phyloP scores from a whole-genome alignment of 2,888 invertebrate genomes.

The Unio pictorum region DNA sequence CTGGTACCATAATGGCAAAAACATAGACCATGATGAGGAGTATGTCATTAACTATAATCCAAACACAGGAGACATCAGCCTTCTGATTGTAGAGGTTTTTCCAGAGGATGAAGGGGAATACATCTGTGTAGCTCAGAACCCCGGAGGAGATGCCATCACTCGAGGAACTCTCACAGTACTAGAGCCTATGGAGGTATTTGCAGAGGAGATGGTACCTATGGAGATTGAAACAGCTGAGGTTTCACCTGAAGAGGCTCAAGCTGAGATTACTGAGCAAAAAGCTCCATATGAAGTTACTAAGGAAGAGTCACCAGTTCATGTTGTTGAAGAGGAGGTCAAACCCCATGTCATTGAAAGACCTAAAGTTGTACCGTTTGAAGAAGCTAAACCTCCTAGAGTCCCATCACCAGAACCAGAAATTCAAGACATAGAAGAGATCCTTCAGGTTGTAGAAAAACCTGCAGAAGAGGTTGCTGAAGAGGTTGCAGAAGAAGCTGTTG shows the following conservation, averaged over 20 bases:
- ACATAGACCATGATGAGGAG: constrained; percentile 70
- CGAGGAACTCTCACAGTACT: constrained; percentile 66
- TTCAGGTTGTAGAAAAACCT: constrained; percentile 12
- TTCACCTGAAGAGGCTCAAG: constrained; percentile 26
- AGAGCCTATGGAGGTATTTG: constrained; percentile 50
- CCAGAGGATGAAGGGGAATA: constrained; percentile 71
- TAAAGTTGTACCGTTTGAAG: constrained; percentile 35
- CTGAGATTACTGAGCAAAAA: constrained; percentile 28
- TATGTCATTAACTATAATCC: constrained; percentile 69
- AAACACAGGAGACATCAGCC: constrained; percentile 64
- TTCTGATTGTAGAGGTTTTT: constrained; percentile 71
- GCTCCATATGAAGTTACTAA: neutral
- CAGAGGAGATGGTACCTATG: constrained; percentile 16
- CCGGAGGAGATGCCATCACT: constrained; percentile 92
- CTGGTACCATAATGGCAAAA: constrained; percentile 70
- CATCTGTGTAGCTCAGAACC: constrained; percentile 85
- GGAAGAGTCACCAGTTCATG: constrained; percentile 10
- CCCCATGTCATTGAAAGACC: constrained; percentile 40
- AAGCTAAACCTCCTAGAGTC: constrained; percentile 24
- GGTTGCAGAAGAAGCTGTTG: constrained; percentile 63
- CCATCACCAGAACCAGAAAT: constrained; percentile 30
- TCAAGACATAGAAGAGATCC: constrained; percentile 4
- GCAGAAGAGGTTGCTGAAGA: constrained; percentile 76
- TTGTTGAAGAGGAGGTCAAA: constrained; percentile 29
- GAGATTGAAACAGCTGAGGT: constrained; percentile 13